Evolutionary conservation across 2,113 vertebrate species (phyloP).

Genomic region (Anser cygnoides): DNA sequence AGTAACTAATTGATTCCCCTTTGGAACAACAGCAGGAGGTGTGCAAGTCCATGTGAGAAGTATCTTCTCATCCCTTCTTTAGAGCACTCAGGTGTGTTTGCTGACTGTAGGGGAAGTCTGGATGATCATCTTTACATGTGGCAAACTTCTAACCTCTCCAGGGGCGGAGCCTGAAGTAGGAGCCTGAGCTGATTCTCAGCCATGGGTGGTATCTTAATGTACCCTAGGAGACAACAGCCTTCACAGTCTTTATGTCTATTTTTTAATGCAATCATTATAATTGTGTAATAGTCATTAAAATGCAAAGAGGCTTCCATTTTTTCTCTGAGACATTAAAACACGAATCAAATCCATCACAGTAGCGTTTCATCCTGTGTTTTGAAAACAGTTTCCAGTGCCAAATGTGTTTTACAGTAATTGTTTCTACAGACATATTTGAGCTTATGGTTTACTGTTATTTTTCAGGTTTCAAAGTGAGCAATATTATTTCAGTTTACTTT

Average conservation of each 20-base stretch:
- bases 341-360: background rate
- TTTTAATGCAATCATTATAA: background rate
- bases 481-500: background rate
- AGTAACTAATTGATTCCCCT: background rate
- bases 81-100: background rate
- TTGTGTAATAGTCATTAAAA: background rate
- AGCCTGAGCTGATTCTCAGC: background rate
- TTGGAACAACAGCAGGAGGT: background rate
- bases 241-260: background rate
- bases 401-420: background rate
- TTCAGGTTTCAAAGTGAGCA: background rate
- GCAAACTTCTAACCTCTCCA: background rate
- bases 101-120: background rate
- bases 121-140: background rate
- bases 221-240: background rate
- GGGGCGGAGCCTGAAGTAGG: background rate
- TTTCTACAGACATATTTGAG: background rate
- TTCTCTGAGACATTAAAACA: background rate
- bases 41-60: background rate
- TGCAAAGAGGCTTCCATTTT: background rate
- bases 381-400: background rate
- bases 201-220: fast-evolving
- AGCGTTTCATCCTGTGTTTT: background rate
- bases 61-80: background rate
- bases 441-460: background rate